phyloP scores from a whole-genome alignment of 2,797 vertebrate species.

The Thaleichthys pacificus region DNA sequence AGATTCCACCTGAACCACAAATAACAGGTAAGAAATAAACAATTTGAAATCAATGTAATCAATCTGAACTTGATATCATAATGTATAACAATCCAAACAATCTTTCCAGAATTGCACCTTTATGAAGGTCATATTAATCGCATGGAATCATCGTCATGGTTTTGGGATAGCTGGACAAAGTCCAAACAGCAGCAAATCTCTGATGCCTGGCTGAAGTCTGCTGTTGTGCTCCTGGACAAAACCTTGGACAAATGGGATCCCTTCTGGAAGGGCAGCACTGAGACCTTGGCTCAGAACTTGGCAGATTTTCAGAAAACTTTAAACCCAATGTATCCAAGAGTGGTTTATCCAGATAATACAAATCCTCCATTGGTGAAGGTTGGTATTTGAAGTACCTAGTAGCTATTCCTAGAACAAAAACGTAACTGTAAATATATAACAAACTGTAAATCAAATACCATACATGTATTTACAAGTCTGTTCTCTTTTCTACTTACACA shows the following conservation, averaged over 20 bases:
- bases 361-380: conserved; percentile 9
- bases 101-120: conserved; percentile 62
- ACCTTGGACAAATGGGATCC: conserved; percentile 62
- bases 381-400: conserved; percentile 20
- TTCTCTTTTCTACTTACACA: not conserved
- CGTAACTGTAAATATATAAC: not conserved
- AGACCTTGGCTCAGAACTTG: conserved; percentile 35
- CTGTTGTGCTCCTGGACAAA: conserved; percentile 45
- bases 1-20: rapidly evolving
- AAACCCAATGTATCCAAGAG: rapidly evolving
- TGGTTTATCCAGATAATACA: rapidly evolving
- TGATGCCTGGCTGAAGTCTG: conserved; percentile 56
- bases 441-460: not conserved
- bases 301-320: rapidly evolving
- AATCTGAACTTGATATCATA: too few species aligned
- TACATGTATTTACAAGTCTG: not conserved
- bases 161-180: rapidly evolving
- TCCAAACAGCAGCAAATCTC: not conserved
- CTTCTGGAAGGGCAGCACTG: conserved; percentile 30
- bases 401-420: not conserved
- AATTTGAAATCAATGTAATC: not conserved
- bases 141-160: rapidly evolving
- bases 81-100: too few species aligned
- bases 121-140: conserved; percentile 63
- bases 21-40: conserved; percentile 51